Base-by-base conservation (phyloP, 2,113 vertebrate genomes). In the Catharus fuscescens region DNA sequence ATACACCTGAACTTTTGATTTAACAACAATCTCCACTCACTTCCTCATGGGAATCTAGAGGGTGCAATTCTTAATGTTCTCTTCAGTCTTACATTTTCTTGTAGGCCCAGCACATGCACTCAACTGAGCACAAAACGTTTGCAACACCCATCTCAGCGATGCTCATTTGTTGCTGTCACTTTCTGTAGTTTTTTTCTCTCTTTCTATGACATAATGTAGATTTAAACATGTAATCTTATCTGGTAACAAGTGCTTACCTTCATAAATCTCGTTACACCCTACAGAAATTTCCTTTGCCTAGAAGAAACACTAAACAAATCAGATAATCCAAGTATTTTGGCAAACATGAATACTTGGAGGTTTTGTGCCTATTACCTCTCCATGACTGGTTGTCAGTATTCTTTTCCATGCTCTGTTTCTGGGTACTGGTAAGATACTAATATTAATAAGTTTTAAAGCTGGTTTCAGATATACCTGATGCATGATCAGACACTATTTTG, bases 61-160 rank as follows among this genome's bases (percentile, higher is more conserved):
- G 38, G 18, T 62, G 10, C 8, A 76, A 92, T 86, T 96, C 47
- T 87, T 91, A 96, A 91, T 88, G 21, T 44, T 88, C 53, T 88
- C 74, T 80, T 79, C 24, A 90, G 38, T 47, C 6, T 86, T 44
- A 48, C 6, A 31, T 32, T 90, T 88, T 94, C 32, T 44, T 90
- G 24, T 62, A 85, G 80, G 36, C 18, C 24, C 47, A 85, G 9
- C 29, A 47, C 52, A 90, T 93, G 47, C n/a, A 54, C 24, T 86
- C 62, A 80, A 10, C 21, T 34, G 18, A 92, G 93, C 26, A 69
- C 36, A 23, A 45, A n/a, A 94, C 5, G 9, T 53, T 90, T 59
- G 19, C 10, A 57, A 48, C 38, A 57, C 3, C 9, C 48, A 40
- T 20, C 32, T 84, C 32, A 67, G 47, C 72, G 64, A 76, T 44